Evolutionary conservation across 2,113 vertebrate species (phyloP), one percentile per base, ranked within the genome.

Genomic region (Pipra filicauda): DNA sequence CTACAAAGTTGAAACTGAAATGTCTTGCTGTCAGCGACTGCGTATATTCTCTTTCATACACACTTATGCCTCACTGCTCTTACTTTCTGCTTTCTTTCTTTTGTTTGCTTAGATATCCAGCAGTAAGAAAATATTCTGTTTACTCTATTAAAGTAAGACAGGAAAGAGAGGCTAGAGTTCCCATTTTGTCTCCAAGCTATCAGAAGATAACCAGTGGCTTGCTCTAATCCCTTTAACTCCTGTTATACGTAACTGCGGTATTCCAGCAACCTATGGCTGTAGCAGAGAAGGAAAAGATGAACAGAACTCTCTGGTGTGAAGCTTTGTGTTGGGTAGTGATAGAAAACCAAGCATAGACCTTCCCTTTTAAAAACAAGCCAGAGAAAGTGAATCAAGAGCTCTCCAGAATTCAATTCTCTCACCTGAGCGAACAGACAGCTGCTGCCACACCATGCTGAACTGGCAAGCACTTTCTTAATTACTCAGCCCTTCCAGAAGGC

Each of bases 381-480:
- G 57, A 18, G 43, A 77, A 88, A 93, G 79, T 59, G 59, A 91
- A 90, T 92, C 79, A 83, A 89, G 90, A 91, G 78, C 46, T 90
- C 81, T 88, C 72, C 82, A 91, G 75, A 90, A 96, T 88, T 93
- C 23, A 94, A 6, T 95, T 95, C 71, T 90, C 69, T 91, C 85
- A 95, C 92, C 88, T 94, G 88, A 94, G 43, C 6, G 39, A 96
- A 71, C 90, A 92, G 82, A 85, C 93, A 96, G 85, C 82, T 96
- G 93, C 82, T 94, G 75, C 79, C 57, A 88, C 55, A 84, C 69
- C 7, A 43, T 9, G 44, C 78, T 91, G 75, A 95, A 94, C 85
- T 67, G 64, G 85, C 69, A 94, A 93, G 35, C 12, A 5, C n/a
- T 77, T 96, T 62, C 59, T 88, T 96, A 97, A 96, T 96, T 93